Evolutionary conservation across 2,888 invertebrate genomes (phyloP).

Genomic region (Euplexia lucipara): DNA sequence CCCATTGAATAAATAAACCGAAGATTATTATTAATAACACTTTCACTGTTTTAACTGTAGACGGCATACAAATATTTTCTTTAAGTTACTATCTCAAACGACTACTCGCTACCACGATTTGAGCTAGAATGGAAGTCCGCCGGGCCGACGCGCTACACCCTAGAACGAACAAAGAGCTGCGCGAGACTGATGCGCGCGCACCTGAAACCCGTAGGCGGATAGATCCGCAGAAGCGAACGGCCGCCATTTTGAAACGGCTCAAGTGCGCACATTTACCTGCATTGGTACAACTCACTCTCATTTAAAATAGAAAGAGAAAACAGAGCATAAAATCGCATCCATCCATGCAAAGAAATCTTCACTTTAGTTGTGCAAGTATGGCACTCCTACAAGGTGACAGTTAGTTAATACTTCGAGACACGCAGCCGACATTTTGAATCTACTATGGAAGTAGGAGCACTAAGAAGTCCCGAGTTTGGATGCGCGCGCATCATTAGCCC

Average conservation of each 20-base stretch:
- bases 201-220: neutral
- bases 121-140: slow-evolving; percentile 1
- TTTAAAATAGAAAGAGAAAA: no score
- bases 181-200: slow-evolving; percentile 24
- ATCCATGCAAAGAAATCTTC: neutral
- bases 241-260: slow-evolving; percentile 16
- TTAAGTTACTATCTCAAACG: neutral
- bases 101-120: neutral
- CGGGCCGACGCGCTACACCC: neutral
- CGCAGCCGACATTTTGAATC: slow-evolving; percentile 17
- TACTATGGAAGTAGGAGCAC: neutral
- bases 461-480: neutral
- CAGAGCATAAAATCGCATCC: neutral
- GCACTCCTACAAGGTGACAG: neutral
- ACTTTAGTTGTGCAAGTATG: neutral
- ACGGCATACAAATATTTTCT: neutral
- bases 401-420: slow-evolving; percentile 1
- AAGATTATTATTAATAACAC: no score
- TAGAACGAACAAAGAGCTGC: slow-evolving; percentile 13
- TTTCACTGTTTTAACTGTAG: no score
- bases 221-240: no score
- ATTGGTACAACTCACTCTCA: no score
- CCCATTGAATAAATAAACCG: neutral
- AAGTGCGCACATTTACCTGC: no score
- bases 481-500: slow-evolving; percentile 42